Evolutionary conservation across 2,113 vertebrate species (phyloP).

Genomic region (Eulemur rufifrons): DNA sequence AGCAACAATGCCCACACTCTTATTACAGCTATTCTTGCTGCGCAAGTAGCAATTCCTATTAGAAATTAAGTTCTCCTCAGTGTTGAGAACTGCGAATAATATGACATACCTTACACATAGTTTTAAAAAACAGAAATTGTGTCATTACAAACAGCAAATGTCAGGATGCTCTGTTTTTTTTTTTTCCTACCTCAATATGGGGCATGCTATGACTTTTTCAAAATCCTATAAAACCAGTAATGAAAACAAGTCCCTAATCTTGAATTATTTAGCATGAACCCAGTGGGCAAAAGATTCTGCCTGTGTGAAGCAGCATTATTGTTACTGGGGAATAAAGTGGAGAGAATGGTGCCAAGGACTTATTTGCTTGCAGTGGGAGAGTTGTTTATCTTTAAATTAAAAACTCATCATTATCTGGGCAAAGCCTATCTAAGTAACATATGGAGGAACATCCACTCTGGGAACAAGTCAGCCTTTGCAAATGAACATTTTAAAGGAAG

Average conservation of each 20-base stretch:
- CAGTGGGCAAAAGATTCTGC: neutral
- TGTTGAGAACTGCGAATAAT: neutral
- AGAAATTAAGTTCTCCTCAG: neutral
- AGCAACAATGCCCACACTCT: neutral
- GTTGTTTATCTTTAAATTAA: conserved; percentile 58
- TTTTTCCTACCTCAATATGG: neutral
- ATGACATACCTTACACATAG: neutral
- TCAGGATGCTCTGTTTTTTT: neutral
- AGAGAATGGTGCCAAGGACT: neutral
- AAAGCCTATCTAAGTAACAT: neutral
- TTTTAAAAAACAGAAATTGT: conserved; percentile 14
- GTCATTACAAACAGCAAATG: neutral
- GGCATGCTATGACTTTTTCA: neutral
- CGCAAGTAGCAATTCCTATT: neutral
- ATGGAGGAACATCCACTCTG: neutral
- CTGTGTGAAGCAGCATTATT: neutral
- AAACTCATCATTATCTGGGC: conserved; percentile 59
- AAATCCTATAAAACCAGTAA: neutral
- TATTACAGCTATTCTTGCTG: neutral
- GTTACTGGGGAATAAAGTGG: neutral
- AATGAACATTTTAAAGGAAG: neutral
- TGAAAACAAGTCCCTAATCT: neutral
- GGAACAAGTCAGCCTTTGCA: conserved; percentile 7
- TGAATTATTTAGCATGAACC: neutral
- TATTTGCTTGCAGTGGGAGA: conserved; percentile 9